Evolutionary conservation across 2,797 vertebrate genomes (phyloP), one percentile per base, ranked within the genome.

Genomic region (Margarornis squamiger): DNA sequence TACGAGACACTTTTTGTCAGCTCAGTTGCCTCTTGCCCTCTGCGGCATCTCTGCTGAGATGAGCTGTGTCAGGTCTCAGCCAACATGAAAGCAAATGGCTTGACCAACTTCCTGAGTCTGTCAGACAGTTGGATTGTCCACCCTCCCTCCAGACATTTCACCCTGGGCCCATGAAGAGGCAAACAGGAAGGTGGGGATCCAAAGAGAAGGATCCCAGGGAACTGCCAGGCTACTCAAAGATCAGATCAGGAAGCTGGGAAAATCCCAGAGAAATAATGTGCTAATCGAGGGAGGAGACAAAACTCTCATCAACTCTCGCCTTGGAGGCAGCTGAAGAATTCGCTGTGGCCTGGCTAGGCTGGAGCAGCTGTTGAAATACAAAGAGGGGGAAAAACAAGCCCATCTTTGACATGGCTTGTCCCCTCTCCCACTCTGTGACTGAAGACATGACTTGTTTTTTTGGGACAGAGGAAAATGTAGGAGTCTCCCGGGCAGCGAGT

Each of bases 1-100:
- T 67, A 15, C 0, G 1, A 57, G 39, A 41, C 45, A 12, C 16
- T 24, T 48, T 74, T 61, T 34, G 27, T 55, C 15, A 45, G 0
- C 8, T 65, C 29, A 1, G 15, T 84, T 83, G 9, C n/a, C 7
- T 77, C 36, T 36, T 49, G 14, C 48, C n/a, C 72, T 68, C 34
- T 68, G 63, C 59, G 65, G 41, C 3, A 3, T 30, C n/a, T 36
- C 41, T 57, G 49, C 8, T 71, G 79, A 83, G 59, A 55, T 76
- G 86, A 96, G 49, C 51, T 88, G 49, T 16, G 38, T 39, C 79
- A 76, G 66, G 72, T 76, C 58, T 81, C 79, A 86, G 78, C 66
- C 75, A 90, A 24, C 65, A 55, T 4, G 7, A 66, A 41, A 46
- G 34, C 54, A 52, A 51, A 57, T 7, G 0, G 24, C 19, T 14